Base-by-base conservation (phyloP, 2,888 invertebrate species). In the Selenia dentaria region DNA sequence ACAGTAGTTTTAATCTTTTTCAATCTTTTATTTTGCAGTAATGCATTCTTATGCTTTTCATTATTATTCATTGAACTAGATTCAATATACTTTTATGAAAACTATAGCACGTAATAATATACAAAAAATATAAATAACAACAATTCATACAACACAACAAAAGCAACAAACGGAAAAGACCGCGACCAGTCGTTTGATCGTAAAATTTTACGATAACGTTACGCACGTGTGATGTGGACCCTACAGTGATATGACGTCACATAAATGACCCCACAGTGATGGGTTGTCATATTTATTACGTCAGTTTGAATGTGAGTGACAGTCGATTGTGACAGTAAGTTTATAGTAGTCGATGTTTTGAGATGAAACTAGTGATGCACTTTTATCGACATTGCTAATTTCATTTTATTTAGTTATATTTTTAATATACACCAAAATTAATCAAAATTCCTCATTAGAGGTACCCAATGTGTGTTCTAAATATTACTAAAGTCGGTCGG, bases 161-260 rank as follows among this genome's bases (percentile, higher is more conserved):
- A 52, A 51, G 64, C 64, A 65, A 25, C 65, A 62, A 54, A 59
- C 75, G 78, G 68, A 68, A 69, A 62, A 61, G 59, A 60, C 65
- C 57, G 59, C 62, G 66, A 58, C 48, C 58, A 66, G 64, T 67
- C 37, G n/a, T 67, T 63, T 4, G 67, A 56, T 88, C 86, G 80
- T 89, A 88, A 88, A 87, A 79, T 83, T 87, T 89, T 85, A 87
- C 83, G 87, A 87, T 83, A 79, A 87, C 83, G 70, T 59, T 46
- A 65, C 71, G 78, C 80, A 78, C 82, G 84, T 81, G 80, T 77
- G 65, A 69, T 62, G 61, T 59, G 43, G 57, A 60, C 67, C 64
- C 67, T 61, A 60, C 37, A 27, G 69, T 75, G 76, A 80, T 74
- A 75, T 68, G 64, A 54, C 65, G 68, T 77, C 75, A 74, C 79